Evolutionary conservation across 1,140 invertebrate species (phyloP), one percentile per base, ranked within the genome.

Genomic region (Triops cancriformis): DNA sequence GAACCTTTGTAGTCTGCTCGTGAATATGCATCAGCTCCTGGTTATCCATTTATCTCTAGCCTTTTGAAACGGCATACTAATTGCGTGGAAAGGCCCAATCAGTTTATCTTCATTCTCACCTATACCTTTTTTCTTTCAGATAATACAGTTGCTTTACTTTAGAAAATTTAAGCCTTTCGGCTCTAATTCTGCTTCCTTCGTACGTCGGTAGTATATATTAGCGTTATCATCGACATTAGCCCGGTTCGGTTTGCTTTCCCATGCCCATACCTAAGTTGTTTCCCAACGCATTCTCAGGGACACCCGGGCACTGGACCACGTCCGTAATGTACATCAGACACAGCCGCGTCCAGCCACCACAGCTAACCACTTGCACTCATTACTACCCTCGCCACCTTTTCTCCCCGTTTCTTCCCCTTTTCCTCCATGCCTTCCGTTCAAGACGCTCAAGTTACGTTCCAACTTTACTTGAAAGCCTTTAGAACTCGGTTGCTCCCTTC

Each of bases 301-400:
- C 51, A 64, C 51, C 51, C 51, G 51, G 51, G 51, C 51, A 64
- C 51, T 64, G 51, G 51, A 64, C 51, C 51, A 64, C 51, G 51
- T 64, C 51, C 51, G 51, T 64, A 64, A 64, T 64, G n/a, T 14
- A 64, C 51, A 64, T 64, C 51, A 64, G 51, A 64, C 51, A 64
- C 23, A 6, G 23, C 51, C 14, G 1, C 1, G 11, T 18, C 43
- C 11, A 45, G 18, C 51, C 51, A 64, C 51, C 51, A 64, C 51
- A 23, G 51, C 51, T n/a, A 18, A 64, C 51, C 51, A 64, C 14
- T 64, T 64, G 23, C 51, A 64, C 51, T 64, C n/a, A 64, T 64
- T 64, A 64, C 51, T 64, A 64, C 51, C 51, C 51, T 64, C 6
- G 51, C 51, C 51, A 64, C 51, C n/a, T 64, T 64, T 23, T 64